Evolutionary conservation across 35 echinoderm and acorn worm genomes (phyloP).

Genomic region (Acanthaster planci): DNA sequence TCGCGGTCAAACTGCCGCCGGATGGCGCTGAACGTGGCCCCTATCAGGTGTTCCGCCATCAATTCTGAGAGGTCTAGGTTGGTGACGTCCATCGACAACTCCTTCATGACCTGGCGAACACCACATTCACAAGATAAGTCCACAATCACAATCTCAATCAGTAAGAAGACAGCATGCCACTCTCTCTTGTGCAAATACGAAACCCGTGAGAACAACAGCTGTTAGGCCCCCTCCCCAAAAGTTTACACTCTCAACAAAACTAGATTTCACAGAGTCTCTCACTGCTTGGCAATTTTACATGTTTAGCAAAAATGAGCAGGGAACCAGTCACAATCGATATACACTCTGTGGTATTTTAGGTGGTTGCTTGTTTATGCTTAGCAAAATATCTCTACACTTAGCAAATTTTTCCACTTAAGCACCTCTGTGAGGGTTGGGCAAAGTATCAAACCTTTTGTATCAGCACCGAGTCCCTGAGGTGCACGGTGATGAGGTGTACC

Average conservation of each 20-base stretch:
- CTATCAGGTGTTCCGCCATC: slow-evolving; percentile 41
- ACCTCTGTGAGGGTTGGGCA: too few species aligned
- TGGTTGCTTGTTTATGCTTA: too few species aligned
- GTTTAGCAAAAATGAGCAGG: too few species aligned
- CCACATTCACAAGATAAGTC: neutral
- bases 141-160: neutral
- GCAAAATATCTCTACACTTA: too few species aligned
- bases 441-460: slow-evolving; percentile 37
- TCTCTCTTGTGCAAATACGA: neutral
- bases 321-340: too few species aligned
- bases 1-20: slow-evolving; percentile 42
- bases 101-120: slow-evolving; percentile 30
- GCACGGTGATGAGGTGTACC: slow-evolving; percentile 37
- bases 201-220: too few species aligned
- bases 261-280: too few species aligned
- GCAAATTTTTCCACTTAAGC: too few species aligned
- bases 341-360: too few species aligned
- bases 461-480: slow-evolving; percentile 45
- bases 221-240: too few species aligned
- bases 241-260: too few species aligned
- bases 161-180: neutral
- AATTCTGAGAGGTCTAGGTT: slow-evolving; percentile 47
- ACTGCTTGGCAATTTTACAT: too few species aligned
- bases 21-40: slow-evolving; percentile 42
- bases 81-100: slow-evolving; percentile 18